phyloP scores from a whole-genome alignment of 2,888 invertebrate genomes.

The Dynastes maya region DNA sequence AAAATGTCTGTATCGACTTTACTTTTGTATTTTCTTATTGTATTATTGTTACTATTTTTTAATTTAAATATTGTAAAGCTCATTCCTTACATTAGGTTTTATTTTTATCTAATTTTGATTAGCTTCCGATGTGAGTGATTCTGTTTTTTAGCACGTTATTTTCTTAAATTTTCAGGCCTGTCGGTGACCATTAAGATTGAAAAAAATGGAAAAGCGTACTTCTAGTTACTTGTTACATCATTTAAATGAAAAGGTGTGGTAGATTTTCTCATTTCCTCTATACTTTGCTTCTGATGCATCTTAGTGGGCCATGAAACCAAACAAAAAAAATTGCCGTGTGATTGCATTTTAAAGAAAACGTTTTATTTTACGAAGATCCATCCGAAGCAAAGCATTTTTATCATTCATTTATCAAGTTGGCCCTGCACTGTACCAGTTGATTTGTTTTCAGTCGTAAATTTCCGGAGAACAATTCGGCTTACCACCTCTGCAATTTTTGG shows the following conservation, averaged over 20 bases:
- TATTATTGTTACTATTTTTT: slow-evolving; percentile 38
- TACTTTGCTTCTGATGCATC: slow-evolving; percentile 57
- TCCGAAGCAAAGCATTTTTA: slow-evolving; percentile 29
- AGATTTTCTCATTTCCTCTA: slow-evolving; percentile 57
- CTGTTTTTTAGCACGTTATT: slow-evolving; percentile 47
- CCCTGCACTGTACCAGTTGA: slow-evolving; percentile 52
- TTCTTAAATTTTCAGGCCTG: slow-evolving; percentile 63
- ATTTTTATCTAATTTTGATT: slow-evolving; percentile 28
- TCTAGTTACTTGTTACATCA: slow-evolving; percentile 55
- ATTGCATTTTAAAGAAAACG: not conserved
- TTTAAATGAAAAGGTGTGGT: slow-evolving; percentile 61
- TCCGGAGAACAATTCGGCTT: slow-evolving; percentile 20
- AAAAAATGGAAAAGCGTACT: slow-evolving; percentile 58
- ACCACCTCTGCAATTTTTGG: slow-evolving; percentile 47
- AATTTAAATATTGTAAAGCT: slow-evolving; percentile 54
- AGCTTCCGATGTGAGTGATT: slow-evolving; percentile 14
- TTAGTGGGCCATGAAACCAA: not conserved
- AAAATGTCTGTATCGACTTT: slow-evolving; percentile 65
- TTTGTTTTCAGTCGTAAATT: slow-evolving; percentile 61
- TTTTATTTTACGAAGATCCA: not conserved
- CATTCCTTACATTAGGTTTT: slow-evolving; percentile 61
- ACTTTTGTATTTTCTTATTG: slow-evolving; percentile 49
- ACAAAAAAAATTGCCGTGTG: too few relatives aligned
- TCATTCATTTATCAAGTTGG: not conserved
- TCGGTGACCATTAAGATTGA: slow-evolving; percentile 42